Evolutionary conservation across 2,113 vertebrate species (phyloP).

Genomic region (Chloropsis cyanopogon): DNA sequence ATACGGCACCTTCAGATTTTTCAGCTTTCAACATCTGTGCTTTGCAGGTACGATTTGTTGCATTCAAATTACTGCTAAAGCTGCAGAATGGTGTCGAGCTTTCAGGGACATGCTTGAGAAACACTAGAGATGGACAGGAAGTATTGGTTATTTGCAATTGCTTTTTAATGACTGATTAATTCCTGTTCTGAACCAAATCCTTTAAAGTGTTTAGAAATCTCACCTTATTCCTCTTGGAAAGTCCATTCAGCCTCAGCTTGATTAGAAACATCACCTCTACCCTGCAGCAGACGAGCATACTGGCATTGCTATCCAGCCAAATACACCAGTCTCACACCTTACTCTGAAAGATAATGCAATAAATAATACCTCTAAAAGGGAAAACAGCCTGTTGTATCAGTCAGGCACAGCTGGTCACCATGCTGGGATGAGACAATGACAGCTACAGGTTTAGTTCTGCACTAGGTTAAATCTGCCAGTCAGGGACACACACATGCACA

Average conservation of each 20-base stretch:
- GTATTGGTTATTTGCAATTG: background rate
- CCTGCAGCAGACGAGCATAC: fast-evolving
- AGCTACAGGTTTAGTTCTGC: background rate
- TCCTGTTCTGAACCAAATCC: background rate
- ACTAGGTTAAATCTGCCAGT: background rate
- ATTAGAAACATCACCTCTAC: background rate
- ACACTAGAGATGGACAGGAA: constrained; percentile 5
- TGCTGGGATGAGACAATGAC: background rate
- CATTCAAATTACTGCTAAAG: constrained; percentile 48
- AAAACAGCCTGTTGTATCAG: background rate
- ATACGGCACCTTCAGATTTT: constrained; percentile 56
- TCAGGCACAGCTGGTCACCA: background rate
- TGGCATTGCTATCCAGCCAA: background rate
- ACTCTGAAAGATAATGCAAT: background rate
- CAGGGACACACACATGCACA: background rate
- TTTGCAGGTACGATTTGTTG: constrained; percentile 58
- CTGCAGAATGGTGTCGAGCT: background rate
- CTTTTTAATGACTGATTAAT: constrained; percentile 54
- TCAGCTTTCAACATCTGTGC: constrained; percentile 61
- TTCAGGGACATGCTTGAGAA: background rate
- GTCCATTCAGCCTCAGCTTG: background rate
- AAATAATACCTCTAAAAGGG: background rate
- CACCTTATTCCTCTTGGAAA: background rate
- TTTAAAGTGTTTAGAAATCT: constrained; percentile 9
- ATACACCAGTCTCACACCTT: background rate